phyloP scores from a whole-genome alignment of 2,888 invertebrate genomes.

The Heliothis peltigera region DNA sequence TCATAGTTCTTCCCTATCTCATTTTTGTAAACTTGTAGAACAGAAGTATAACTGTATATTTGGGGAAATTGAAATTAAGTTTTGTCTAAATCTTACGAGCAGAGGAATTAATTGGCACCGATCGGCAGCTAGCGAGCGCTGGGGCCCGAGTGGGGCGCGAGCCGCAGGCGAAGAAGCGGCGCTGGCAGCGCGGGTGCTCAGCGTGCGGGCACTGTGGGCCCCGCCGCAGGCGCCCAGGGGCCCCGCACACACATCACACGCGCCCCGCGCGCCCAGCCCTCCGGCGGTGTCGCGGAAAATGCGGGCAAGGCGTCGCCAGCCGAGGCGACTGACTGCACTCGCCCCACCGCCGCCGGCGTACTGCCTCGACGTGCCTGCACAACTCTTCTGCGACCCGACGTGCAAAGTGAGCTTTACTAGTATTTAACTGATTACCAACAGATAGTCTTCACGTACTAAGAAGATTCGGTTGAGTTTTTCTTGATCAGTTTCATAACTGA shows the following conservation, averaged over 20 bases:
- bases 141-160: conserved; percentile 80
- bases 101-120: conserved; percentile 79
- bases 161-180: conserved; percentile 73
- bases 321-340: conserved; percentile 73
- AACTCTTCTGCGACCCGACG: conserved; percentile 83
- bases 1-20: background rate
- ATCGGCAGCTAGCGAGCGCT: conserved; percentile 90
- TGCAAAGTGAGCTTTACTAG: conserved; percentile 75
- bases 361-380: conserved; percentile 80
- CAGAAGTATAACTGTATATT: background rate
- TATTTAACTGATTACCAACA: background rate
- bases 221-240: conserved; percentile 52
- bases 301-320: conserved; percentile 81
- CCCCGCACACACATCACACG: conserved; percentile 31
- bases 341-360: conserved; percentile 79
- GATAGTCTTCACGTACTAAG: background rate
- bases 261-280: conserved; percentile 71
- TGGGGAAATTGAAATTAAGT: conserved; percentile 1
- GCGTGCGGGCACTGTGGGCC: conserved; percentile 77
- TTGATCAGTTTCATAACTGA: background rate
- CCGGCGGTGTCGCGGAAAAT: conserved; percentile 81
- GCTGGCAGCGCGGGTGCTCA: conserved; percentile 76
- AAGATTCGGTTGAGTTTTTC: background rate
- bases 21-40: background rate
- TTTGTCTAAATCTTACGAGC: conserved; percentile 23